Evolutionary conservation across 2,797 vertebrate genomes (phyloP), one percentile per base, ranked within the genome.

Genomic region (Tragelaphus oryx): DNA sequence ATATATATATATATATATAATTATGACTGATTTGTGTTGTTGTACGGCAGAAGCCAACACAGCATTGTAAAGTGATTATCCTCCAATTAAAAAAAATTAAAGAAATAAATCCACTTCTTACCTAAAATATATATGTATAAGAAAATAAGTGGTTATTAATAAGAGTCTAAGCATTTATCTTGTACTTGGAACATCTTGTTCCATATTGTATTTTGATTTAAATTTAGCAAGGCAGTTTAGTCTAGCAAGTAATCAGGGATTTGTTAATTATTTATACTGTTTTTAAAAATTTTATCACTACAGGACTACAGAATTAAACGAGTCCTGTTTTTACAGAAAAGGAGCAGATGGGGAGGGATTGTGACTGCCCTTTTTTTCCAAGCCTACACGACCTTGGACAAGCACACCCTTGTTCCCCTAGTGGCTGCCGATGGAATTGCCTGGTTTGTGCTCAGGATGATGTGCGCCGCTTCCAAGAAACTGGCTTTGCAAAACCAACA

Each of bases 241-340:
- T 93, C 90, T 95, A 97, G 91, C 91, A 95, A 95, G 93, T 87
- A 87, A 95, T 96, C 71, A 88, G 78, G 55, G 50, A 57, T 75
- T 52, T 79, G 41, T 93, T 75, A 94, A 94, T 93, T 95, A 96
- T 96, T 95, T 79, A 90, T 30, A 24, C 74, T 60, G 37, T 92
- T 93, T 94, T 94, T 76, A 82, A 97, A 95, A 41, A 62, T 89
- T 95, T 93, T 85, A 96, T 89, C 75, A 74, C 75, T 76, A 7
- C 9, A 48, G 33, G 12, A 84, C 68, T 81, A 62, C 59, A 65
- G 68, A 85, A 94, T 92, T 96, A 92, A 96, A 57, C 62, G 44
- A 93, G 28, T 76, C 59, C 54, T 71, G 3, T 82, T 71, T 88
- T 87, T 83, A 71, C 44, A 54, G 46, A 22, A 93, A 82, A 93